Base-by-base conservation (phyloP, 1,140 invertebrate species). In the Eupeodes corollae region DNA sequence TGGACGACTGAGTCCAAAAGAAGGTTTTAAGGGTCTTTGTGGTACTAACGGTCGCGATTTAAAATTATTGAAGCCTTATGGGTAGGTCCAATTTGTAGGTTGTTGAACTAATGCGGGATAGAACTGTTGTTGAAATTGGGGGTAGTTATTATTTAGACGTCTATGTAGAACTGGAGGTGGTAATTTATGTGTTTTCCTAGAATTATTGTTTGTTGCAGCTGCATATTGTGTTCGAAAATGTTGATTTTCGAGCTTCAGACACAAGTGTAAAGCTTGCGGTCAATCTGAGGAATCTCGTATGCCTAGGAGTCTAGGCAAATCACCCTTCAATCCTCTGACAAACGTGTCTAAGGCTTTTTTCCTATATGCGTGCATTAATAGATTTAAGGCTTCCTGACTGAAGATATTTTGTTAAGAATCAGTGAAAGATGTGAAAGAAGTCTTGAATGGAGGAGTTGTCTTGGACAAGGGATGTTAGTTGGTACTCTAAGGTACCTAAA, bases 321-420 rank as follows among this genome's bases (percentile, higher is more conserved):
- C 34, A 8, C 35, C 44, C 14, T 46, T 35, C 13, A 46, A 37
- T 1, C 21, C 44, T n/a, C 44, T 1, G 6, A 45, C 16, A n/a
- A 45, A 46, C 19, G 35, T 39, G n/a, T 46, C 44, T 14, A 46
- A 21, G n/a, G 44, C 44, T 31, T 46, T 46, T 15, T 46, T 18
- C 18, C 35, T 38, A 30, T 46, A 46, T 13, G 35, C 39, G 38
- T 46, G 18, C 0, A 37, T 38, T 40, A 46, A 13, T 21, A 39
- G 6, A 6, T 21, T 14, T 13, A 19, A 16, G 9, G 44, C 15
- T 13, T 46, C 44, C 10, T 11, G 10, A 2, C 18, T 18, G 5
- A 46, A 15, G 35, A 26, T 2, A 46, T 2, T 9, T 46, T 46
- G 15, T 46, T 39, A 21, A 39, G n/a, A 14, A 46, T 46, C 9